phyloP scores from a whole-genome alignment of 1,140 invertebrate species.

The Eumaeus atala region DNA sequence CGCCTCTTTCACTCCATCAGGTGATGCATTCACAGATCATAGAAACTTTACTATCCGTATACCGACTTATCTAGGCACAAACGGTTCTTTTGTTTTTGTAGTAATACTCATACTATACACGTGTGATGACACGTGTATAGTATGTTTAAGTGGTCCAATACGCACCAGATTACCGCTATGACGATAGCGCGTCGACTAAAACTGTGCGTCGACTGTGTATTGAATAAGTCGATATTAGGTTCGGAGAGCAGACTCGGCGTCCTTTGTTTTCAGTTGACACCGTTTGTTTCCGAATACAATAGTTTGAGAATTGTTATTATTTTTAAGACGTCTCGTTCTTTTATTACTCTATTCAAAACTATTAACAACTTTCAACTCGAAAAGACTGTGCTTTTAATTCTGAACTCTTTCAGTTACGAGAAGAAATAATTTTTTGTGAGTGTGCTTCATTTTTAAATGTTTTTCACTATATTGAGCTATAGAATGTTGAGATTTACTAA shows the following conservation, averaged over 20 bases:
- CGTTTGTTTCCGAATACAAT: conserved; percentile 36
- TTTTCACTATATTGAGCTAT: background rate
- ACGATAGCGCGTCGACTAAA: too few species aligned
- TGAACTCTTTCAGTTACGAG: conserved; percentile 3
- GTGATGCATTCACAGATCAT: too few species aligned
- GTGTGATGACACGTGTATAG: too few species aligned
- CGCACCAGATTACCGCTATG: too few species aligned
- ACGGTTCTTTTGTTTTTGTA: too few species aligned
- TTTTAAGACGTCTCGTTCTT: conserved; percentile 14
- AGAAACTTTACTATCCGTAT: too few species aligned
- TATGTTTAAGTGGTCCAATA: too few species aligned
- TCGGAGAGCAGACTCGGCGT: conserved; percentile 27
- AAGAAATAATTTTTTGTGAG: background rate
- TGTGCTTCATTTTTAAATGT: background rate
- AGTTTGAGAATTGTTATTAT: conserved; percentile 36
- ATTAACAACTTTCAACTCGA: conserved; percentile 1
- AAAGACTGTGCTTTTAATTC: conserved; percentile 5
- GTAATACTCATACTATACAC: too few species aligned
- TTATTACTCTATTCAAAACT: background rate
- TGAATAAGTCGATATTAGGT: conserved; percentile 36
- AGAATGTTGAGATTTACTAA: background rate
- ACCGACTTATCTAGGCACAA: too few species aligned
- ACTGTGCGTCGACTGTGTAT: background rate
- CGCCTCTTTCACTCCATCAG: too few species aligned
- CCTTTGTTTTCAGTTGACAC: conserved; percentile 46